phyloP scores from a whole-genome alignment of 1,140 invertebrate species.

The Conus ventricosus region DNA sequence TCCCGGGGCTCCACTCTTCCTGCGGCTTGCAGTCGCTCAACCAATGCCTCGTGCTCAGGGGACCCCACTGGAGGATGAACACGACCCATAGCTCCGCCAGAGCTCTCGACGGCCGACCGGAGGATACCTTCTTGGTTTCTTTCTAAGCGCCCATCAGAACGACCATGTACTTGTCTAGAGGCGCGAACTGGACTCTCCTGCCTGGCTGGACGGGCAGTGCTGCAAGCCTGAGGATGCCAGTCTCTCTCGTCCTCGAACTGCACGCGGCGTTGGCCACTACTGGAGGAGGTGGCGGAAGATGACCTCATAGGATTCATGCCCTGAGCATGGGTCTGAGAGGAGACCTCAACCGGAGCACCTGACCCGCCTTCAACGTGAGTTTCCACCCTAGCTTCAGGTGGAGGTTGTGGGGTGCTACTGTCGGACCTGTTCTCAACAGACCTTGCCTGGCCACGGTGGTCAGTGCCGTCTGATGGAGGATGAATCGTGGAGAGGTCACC shows the following conservation, averaged over 20 bases:
- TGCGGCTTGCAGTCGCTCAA: too few species aligned
- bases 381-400: too few species aligned
- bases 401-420: too few species aligned
- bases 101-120: background rate
- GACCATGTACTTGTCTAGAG: too few species aligned
- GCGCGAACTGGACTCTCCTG: too few species aligned
- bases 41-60: too few species aligned
- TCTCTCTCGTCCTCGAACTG: background rate
- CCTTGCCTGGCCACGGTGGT: background rate
- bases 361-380: background rate
- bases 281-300: background rate
- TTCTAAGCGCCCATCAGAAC: background rate
- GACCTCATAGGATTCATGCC: background rate
- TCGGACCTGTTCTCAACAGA: background rate
- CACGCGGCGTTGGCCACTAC: background rate
- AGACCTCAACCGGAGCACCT: background rate
- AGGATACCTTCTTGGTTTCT: background rate
- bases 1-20: too few species aligned
- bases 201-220: too few species aligned
- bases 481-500: background rate
- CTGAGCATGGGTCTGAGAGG: background rate
- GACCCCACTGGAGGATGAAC: too few species aligned
- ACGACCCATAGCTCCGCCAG: too few species aligned
- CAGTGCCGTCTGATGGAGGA: background rate
- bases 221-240: background rate